phyloP scores from a whole-genome alignment of 2,888 invertebrate genomes.

The Spicauda simplicius region DNA sequence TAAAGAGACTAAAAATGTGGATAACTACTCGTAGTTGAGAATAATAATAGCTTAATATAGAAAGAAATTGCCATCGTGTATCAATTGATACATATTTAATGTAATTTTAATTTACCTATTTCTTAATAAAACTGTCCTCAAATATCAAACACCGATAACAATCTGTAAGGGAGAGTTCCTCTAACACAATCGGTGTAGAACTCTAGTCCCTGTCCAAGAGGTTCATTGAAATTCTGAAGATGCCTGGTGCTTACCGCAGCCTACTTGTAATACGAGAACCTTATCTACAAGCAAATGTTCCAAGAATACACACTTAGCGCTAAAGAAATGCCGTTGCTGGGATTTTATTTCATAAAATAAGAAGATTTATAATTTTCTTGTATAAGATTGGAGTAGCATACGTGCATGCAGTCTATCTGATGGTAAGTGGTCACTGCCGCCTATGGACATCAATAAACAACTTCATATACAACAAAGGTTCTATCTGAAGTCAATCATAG shows the following conservation, averaged over 20 bases:
- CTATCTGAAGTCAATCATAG: too few relatives aligned
- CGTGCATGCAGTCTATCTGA: too few relatives aligned
- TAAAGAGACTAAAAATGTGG: too few relatives aligned
- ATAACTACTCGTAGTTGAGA: too few relatives aligned
- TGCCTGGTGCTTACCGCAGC: not conserved
- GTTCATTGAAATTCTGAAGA: constrained; percentile 16
- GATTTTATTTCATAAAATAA: not conserved
- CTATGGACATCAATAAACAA: too few relatives aligned
- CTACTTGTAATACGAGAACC: constrained; percentile 7
- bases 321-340: not conserved
- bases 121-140: not conserved
- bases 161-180: not conserved
- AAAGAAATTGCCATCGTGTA: too few relatives aligned
- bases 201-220: not conserved
- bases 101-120: too few relatives aligned
- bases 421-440: too few relatives aligned
- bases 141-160: not conserved
- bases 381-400: too few relatives aligned
- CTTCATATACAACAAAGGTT: too few relatives aligned
- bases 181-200: not conserved
- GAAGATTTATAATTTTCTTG: not conserved
- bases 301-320: not conserved
- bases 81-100: too few relatives aligned
- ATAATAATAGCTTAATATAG: too few relatives aligned
- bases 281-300: not conserved